Evolutionary conservation across 2,113 vertebrate genomes (phyloP).

Genomic region (Grallaria varia): DNA sequence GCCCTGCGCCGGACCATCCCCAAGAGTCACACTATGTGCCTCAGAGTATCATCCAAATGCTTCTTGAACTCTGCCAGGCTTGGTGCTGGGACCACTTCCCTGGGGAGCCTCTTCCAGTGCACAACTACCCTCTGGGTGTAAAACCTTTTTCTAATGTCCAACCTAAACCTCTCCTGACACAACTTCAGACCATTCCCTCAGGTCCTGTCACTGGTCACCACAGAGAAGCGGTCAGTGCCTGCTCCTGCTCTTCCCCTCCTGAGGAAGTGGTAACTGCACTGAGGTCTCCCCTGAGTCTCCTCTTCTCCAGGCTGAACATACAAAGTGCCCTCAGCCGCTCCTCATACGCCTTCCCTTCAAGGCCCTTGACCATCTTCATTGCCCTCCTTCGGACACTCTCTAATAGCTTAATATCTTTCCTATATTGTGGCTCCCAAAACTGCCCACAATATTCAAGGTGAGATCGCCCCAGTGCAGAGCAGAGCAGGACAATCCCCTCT

Average conservation of each 20-base stretch:
- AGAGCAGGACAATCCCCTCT: neutral
- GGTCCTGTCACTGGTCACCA: neutral
- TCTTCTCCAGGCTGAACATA: neutral
- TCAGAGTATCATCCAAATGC: neutral
- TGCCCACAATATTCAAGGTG: neutral
- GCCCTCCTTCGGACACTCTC: neutral
- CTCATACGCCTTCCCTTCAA: neutral
- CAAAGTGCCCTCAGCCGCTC: neutral
- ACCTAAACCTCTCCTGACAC: neutral
- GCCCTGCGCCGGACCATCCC: neutral
- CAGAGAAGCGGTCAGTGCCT: neutral
- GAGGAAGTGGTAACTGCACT: neutral
- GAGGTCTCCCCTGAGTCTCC: neutral
- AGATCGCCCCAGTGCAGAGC: neutral
- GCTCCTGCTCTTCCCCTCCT: neutral
- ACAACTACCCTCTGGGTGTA: neutral
- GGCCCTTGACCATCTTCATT: neutral
- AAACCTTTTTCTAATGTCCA: neutral
- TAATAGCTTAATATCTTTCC: neutral
- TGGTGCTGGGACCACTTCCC: neutral
- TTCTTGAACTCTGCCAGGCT: neutral
- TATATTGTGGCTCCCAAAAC: neutral
- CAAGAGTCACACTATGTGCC: neutral
- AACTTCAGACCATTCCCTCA: neutral
- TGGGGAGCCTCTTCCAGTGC: neutral